These are phyloP conservation scores for Panurus biarmicus DNA, from an alignment of 2,113 vertebrate genomes.

Conservation along the genomic window DNA sequence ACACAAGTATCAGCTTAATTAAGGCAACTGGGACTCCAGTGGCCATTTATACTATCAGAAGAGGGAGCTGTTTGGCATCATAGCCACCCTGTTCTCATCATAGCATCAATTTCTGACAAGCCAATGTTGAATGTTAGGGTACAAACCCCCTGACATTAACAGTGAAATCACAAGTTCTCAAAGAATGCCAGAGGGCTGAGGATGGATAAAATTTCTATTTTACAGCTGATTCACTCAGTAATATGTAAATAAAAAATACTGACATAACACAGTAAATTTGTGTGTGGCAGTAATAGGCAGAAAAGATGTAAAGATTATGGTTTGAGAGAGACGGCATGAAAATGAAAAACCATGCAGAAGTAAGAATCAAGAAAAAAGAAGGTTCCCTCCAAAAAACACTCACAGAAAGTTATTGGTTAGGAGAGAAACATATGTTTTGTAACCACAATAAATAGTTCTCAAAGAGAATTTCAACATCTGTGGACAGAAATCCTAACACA, in stretches of 20 bases:
- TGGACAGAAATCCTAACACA: neutral
- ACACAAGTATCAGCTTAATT: neutral
- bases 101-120: neutral
- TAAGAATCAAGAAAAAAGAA: neutral
- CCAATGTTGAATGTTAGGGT: neutral
- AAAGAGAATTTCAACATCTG: neutral
- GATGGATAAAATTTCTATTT: neutral
- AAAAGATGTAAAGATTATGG: neutral
- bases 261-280: neutral
- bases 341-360: neutral
- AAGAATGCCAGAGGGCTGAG: neutral
- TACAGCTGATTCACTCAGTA: neutral
- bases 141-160: neutral
- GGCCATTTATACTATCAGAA: neutral
- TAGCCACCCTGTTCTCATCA: neutral
- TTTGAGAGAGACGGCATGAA: neutral
- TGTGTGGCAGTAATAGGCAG: neutral
- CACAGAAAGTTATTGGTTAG: neutral
- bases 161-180: neutral
- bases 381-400: neutral
- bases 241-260: neutral
- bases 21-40: neutral
- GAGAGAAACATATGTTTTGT: neutral
- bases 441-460: neutral
- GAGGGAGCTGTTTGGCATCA: neutral